Evolutionary conservation across 1,140 invertebrate species (phyloP).

Genomic region (Ostrea denselamellosa): DNA sequence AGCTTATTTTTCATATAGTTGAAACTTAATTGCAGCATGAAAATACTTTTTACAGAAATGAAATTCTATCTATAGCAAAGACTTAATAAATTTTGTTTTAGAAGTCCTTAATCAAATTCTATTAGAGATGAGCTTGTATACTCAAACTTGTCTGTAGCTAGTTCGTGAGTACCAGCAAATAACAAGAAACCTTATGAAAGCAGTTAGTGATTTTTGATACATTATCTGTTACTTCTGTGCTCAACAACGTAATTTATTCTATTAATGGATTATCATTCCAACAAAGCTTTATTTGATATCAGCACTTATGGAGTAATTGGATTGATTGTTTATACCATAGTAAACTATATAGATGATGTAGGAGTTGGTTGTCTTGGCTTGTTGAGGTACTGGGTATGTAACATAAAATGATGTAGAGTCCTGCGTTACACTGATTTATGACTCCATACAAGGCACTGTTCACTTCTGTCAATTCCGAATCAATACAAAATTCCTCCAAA

Average conservation of each 20-base stretch:
- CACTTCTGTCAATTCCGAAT: constrained; percentile 19
- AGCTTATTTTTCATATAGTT: too few relatives aligned
- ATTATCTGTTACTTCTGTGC: constrained; percentile 7
- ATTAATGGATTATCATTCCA: constrained; percentile 14
- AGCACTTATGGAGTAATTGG: constrained; percentile 9
- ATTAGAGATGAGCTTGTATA: too few relatives aligned
- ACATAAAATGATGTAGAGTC: constrained; percentile 28
- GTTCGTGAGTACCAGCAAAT: too few relatives aligned
- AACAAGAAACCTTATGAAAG: not conserved
- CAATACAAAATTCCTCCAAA: not conserved
- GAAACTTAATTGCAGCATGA: too few relatives aligned
- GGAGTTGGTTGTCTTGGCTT: not conserved
- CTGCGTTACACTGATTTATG: not conserved
- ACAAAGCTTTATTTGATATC: not conserved
- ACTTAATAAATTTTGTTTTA: too few relatives aligned
- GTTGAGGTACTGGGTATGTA: constrained; percentile 7
- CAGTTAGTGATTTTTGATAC: not conserved
- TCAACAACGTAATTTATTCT: constrained; percentile 5
- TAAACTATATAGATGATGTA: constrained; percentile 7
- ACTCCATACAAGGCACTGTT: not conserved
- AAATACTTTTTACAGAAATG: too few relatives aligned
- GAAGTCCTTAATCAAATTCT: too few relatives aligned
- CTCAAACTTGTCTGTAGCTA: too few relatives aligned
- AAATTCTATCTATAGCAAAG: too few relatives aligned
- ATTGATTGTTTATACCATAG: not conserved